Percentiles rank a stretch among this genome's conserved stretches.
Conservation (phyloP, 1,140 invertebrate genomes). For the Pogonognathellus flavescens region DNA sequence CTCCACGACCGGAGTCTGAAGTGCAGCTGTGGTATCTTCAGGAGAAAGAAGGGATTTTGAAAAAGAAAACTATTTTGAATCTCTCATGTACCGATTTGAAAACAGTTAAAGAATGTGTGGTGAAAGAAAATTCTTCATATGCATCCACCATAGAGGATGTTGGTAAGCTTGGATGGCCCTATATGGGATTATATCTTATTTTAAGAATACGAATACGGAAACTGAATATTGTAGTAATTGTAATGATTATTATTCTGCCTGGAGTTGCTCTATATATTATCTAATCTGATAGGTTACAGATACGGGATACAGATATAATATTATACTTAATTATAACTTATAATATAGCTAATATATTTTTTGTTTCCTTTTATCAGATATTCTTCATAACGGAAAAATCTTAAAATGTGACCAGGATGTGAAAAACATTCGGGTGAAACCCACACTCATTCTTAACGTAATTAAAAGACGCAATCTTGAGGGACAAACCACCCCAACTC, state of each 20-base stretch:
- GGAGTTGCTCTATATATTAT: background rate
- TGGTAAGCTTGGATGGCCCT: slow-evolving; percentile 2
- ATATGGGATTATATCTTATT: no score
- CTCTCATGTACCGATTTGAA: background rate
- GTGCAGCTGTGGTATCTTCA: slow-evolving; percentile 36
- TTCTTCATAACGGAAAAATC: slow-evolving; percentile 44
- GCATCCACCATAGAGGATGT: background rate
- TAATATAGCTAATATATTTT: no score
- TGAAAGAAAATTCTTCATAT: slow-evolving; percentile 13
- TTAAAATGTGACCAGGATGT: slow-evolving; percentile 1
- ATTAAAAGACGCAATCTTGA: slow-evolving; percentile 28
- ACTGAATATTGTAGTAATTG: no score
- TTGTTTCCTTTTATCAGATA: background rate
- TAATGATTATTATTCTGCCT: background rate
- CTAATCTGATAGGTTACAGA: no score
- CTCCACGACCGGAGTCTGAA: background rate
- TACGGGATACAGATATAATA: no score
- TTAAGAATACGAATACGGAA: no score
- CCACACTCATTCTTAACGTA: slow-evolving; percentile 42
- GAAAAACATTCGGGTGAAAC: background rate
- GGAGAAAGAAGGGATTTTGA: background rate
- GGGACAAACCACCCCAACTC: background rate
- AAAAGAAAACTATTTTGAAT: background rate
- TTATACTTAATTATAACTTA: no score
- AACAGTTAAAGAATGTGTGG: background rate